These are phyloP conservation scores for Tinamus major DNA, from an alignment of 2,797 vertebrate species.

Conservation along the genomic window DNA sequence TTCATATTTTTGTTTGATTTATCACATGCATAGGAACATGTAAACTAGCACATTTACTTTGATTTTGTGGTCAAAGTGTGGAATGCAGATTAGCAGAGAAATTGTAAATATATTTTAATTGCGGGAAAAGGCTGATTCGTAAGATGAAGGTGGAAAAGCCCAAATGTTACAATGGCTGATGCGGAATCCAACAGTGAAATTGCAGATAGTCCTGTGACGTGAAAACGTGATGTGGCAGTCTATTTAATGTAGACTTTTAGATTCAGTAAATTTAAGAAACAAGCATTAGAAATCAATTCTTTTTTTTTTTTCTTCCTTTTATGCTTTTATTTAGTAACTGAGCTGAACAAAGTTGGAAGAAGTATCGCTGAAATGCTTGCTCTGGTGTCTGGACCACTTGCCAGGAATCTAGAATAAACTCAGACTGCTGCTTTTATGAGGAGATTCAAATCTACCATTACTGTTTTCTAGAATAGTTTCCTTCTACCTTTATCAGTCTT, in stretches of 20 bases:
- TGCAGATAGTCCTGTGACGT: not conserved
- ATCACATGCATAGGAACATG: not conserved
- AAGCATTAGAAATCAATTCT: not conserved
- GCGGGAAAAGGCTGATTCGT: not conserved
- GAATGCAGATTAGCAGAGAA: slow-evolving; percentile 6
- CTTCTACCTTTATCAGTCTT: not conserved
- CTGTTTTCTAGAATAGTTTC: not conserved
- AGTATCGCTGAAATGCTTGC: not conserved
- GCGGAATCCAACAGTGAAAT: not conserved
- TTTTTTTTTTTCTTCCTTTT: not conserved
- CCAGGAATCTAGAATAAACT: not conserved
- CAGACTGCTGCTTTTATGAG: not conserved
- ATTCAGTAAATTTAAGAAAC: not conserved
- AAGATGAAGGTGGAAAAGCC: not conserved
- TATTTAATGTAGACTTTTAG: not conserved
- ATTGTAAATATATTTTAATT: slow-evolving; percentile 8
- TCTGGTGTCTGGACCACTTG: not conserved
- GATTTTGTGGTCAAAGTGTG: not conserved
- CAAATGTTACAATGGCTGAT: not conserved
- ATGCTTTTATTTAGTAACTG: not conserved
- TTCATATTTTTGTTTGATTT: slow-evolving; percentile 7
- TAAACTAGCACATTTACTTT: not conserved
- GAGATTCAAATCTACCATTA: not conserved
- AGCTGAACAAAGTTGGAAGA: not conserved
- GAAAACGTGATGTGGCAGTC: not conserved